Conservation (phyloP, 2,113 vertebrate species). For the Aplodontia rufa region DNA sequence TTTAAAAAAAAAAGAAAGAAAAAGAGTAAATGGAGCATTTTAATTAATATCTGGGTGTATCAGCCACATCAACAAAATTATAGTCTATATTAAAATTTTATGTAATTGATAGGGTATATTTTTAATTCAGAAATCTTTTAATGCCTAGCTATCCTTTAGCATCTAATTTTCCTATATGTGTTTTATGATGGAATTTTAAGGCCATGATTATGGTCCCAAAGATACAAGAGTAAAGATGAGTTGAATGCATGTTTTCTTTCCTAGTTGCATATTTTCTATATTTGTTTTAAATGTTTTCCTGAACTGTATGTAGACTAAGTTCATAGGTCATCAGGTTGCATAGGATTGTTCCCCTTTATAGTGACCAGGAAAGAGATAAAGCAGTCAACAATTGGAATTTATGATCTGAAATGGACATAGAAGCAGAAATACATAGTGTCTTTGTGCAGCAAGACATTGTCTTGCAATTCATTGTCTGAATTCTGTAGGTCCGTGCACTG, state of each 20-base stretch:
- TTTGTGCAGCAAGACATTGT: neutral
- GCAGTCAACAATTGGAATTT: neutral
- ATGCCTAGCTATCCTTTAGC: neutral
- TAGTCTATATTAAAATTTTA: neutral
- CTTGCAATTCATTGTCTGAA: too few species aligned
- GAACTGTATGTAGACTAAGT: neutral
- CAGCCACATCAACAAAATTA: neutral
- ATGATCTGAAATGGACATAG: neutral
- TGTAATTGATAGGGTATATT: neutral
- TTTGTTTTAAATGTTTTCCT: neutral
- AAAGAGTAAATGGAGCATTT: neutral
- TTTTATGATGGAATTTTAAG: neutral
- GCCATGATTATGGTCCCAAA: neutral
- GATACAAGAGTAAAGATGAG: neutral
- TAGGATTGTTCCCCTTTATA: neutral
- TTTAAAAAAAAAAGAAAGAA: too few species aligned
- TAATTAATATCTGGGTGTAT: neutral
- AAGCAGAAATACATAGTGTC: neutral
- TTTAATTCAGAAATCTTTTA: neutral
- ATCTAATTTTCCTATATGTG: neutral
- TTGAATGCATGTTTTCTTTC: neutral
- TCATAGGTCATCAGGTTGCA: neutral
- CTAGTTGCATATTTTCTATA: neutral
- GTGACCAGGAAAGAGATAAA: neutral
- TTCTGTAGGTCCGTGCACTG: neutral